Percentiles rank a stretch among this genome's conserved stretches.
These are phyloP conservation scores for Venustaconcha ellipsiformis DNA, from an alignment of 1,140 invertebrate genomes.

Conservation along the genomic window DNA sequence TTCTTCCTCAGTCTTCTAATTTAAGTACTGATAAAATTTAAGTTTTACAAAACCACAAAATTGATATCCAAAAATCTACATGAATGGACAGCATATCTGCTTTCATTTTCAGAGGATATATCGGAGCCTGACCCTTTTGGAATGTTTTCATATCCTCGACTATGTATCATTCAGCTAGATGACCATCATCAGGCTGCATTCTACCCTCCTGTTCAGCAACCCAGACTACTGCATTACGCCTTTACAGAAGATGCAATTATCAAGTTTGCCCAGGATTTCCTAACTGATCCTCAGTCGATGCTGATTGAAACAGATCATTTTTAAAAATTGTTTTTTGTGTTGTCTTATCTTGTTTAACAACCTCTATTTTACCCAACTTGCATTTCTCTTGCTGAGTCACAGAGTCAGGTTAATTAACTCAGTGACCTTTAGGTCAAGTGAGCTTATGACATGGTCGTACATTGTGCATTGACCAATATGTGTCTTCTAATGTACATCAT, in stretches of 20 bases:
- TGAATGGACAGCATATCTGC: background rate
- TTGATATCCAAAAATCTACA: no score
- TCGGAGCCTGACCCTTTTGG: conserved; percentile 17
- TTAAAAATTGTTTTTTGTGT: background rate
- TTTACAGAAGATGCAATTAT: conserved; percentile 22
- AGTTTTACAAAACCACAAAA: no score
- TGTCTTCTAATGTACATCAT: no score
- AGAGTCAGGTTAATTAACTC: no score
- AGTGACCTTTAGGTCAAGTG: no score
- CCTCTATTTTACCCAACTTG: no score
- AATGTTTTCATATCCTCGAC: conserved; percentile 19
- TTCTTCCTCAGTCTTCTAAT: no score
- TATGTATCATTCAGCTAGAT: conserved; percentile 17
- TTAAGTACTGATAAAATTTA: no score
- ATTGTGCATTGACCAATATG: no score
- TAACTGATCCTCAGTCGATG: conserved; percentile 11
- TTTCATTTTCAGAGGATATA: conserved; percentile 11
- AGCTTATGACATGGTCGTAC: no score
- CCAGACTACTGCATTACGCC: conserved; percentile 6
- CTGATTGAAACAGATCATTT: conserved; percentile 32
- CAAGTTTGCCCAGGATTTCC: conserved; percentile 9
- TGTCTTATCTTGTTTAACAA: no score
- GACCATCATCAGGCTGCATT: conserved; percentile 30
- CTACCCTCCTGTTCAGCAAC: conserved; percentile 19
- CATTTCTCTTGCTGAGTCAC: no score